Evolutionary conservation across 2,797 vertebrate species (phyloP).

Genomic region (Phyllotis vaccarum): DNA sequence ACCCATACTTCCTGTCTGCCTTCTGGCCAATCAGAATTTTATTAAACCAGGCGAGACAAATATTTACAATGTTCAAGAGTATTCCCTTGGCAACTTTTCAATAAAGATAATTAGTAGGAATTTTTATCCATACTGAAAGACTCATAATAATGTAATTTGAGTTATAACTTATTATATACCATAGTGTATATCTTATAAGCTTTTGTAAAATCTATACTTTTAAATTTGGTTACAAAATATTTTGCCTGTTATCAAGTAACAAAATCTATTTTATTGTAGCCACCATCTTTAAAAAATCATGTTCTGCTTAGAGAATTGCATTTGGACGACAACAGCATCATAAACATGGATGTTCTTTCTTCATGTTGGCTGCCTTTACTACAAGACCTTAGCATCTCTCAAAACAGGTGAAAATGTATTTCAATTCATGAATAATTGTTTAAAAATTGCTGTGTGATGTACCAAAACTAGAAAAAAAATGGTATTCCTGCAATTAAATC

Average conservation of each 20-base stretch:
- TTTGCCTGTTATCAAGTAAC: conserved; percentile 67
- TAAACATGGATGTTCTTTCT: conserved; percentile 87
- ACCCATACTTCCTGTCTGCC: too few relatives aligned
- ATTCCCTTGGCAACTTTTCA: not conserved
- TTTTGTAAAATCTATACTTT: conserved; percentile 48
- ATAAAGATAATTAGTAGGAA: conserved; percentile 7
- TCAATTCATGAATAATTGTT: conserved; percentile 3
- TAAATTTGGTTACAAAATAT: conserved; percentile 13
- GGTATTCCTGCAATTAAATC: not conserved
- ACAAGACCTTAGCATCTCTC: conserved; percentile 89
- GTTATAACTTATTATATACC: not conserved
- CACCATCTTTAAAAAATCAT: conserved; percentile 93
- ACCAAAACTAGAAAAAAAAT: conserved; percentile 4
- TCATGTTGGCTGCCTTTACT: conserved; percentile 95
- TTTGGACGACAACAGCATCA: conserved; percentile 96
- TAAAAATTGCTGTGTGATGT: not conserved
- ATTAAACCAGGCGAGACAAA: too few relatives aligned
- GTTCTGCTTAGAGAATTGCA: conserved; percentile 94
- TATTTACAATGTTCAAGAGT: too few relatives aligned
- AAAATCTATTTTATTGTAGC: conserved; percentile 86
- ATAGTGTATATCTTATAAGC: not conserved
- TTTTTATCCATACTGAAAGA: conserved; percentile 36
- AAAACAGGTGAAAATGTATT: conserved; percentile 92
- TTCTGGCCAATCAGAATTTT: too few relatives aligned
- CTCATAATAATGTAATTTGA: not conserved